phyloP scores from a whole-genome alignment of 2,797 vertebrate genomes.

The Thalassophryne amazonica region DNA sequence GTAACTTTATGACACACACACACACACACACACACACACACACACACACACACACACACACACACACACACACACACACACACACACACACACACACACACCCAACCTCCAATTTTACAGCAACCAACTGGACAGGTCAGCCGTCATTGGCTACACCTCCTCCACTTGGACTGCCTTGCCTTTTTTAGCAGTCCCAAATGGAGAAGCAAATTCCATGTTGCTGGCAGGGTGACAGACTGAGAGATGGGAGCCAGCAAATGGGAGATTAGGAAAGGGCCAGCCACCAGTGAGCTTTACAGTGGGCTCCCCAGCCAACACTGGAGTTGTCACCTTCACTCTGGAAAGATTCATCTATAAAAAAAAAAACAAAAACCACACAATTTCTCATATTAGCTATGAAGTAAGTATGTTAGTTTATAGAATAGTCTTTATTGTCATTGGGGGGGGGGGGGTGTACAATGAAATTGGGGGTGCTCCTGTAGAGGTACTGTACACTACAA shows the following conservation, averaged over 20 bases:
- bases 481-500: too few relatives aligned
- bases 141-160: conserved; percentile 84
- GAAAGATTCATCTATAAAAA: conserved; percentile 48
- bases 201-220: conserved; percentile 87
- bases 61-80: neutral
- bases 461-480: too few relatives aligned
- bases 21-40: neutral
- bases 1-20: conserved; percentile 48
- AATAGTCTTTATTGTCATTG: too few relatives aligned
- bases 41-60: neutral
- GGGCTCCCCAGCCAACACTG: conserved; percentile 46
- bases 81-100: neutral
- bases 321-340: conserved; percentile 65
- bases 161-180: conserved; percentile 93
- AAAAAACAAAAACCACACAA: too few relatives aligned
- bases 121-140: conserved; percentile 78
- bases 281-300: conserved; percentile 59
- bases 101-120: conserved; percentile 66
- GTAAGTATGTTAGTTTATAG: too few relatives aligned
- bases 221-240: conserved; percentile 86
- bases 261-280: conserved; percentile 77
- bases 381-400: too few relatives aligned
- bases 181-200: conserved; percentile 91
- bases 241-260: conserved; percentile 87
- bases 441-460: too few relatives aligned